Base-by-base conservation (phyloP, 2,113 vertebrate genomes). In the Triplophysa siluroides region DNA sequence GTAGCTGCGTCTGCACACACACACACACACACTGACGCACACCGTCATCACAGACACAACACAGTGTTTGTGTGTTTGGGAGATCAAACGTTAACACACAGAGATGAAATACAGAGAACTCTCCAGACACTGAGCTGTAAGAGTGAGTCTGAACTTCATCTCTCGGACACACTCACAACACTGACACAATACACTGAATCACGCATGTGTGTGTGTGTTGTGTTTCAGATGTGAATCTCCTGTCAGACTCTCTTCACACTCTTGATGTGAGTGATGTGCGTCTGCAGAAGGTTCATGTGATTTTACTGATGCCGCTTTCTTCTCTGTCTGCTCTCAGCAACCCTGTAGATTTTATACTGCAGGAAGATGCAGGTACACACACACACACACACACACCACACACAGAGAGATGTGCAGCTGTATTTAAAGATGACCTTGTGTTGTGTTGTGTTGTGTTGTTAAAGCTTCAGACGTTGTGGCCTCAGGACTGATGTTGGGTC, bases 291-390 rank as follows among this genome's bases (percentile, higher is more conserved):
- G 91, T 94, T 62, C 91, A 87, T 78, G 88, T 95, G 45, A 92
- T 97, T 81, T 85, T 99, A 82, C 88, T n/a, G n/a, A n/a, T n/a
- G n/a, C n/a, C n/a, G n/a, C n/a, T n/a, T n/a, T 97, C 95, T 81
- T 98, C 96, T 47, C 85, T 91, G 78, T 92, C 96, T 68, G 96
- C 95, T 26, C 86, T 93, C 85, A 93, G 94, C 81, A 94, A 96
- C 83, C 96, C 95, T 13, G 86, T 97, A 16, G 94, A 97, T 45
- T 95, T 96, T 80, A 93, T 98, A 85, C 87, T 97, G 87, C 92
- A 88, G 87, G 96, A 97, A 79, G 88, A 92, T 1, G 86, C 92
- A 95, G 95, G 97, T 97, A 93, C 81, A 75, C 33, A 26, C 41
- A 71, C 78, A 73, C 72, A 56, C 29, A n/a, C 43, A 29, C 12